Conservation (phyloP, 1,140 invertebrate genomes). For the Hylaeus volcanicus region DNA sequence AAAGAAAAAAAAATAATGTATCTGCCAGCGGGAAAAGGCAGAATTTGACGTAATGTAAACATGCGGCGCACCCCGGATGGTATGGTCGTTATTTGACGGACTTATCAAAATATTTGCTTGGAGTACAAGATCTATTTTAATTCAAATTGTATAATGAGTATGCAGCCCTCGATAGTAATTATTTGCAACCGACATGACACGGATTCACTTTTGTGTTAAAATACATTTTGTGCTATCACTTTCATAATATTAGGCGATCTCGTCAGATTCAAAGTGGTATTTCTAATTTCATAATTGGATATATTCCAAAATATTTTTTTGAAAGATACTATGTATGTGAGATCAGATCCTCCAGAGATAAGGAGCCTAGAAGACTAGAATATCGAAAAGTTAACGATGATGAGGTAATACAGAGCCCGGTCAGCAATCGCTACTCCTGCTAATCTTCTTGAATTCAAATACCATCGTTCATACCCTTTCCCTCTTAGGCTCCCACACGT, state of each 20-base stretch:
- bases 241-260: conserved; percentile 14
- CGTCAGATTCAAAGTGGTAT: conserved; percentile 40
- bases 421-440: too few relatives aligned
- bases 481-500: too few relatives aligned
- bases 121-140: conserved; percentile 28
- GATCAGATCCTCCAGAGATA: too few relatives aligned
- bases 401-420: too few relatives aligned
- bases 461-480: too few relatives aligned
- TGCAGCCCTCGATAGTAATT: not conserved
- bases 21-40: not conserved
- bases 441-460: too few relatives aligned
- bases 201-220: conserved; percentile 6
- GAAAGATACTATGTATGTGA: not conserved
- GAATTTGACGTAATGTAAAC: conserved; percentile 11
- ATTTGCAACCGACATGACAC: conserved; percentile 4
- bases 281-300: conserved; percentile 30
- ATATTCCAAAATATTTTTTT: not conserved
- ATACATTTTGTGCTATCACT: conserved; percentile 7
- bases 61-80: not conserved
- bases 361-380: too few relatives aligned
- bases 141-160: not conserved
- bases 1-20: conserved; percentile 2
- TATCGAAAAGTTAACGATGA: too few relatives aligned
- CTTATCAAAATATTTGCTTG: not conserved
- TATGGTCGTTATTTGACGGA: not conserved